phyloP scores from a whole-genome alignment of 2,113 vertebrate genomes.

The Gobius niger region DNA sequence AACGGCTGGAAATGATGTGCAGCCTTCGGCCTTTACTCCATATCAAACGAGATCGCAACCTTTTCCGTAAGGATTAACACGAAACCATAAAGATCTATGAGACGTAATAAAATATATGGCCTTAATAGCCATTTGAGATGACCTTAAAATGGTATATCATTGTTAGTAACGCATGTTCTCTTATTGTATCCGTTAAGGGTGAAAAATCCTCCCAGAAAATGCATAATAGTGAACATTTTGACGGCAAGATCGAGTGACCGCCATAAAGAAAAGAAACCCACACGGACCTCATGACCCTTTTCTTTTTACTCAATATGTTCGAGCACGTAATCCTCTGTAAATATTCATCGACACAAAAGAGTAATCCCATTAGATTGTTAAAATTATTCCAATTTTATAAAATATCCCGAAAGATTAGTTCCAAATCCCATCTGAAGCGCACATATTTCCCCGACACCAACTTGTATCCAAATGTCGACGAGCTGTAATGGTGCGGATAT shows the following conservation, averaged over 20 bases:
- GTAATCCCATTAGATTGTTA: constrained; percentile 8
- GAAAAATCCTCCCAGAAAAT: neutral
- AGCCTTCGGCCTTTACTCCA: neutral
- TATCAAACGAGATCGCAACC: neutral
- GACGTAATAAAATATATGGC: neutral
- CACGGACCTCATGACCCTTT: constrained; percentile 4
- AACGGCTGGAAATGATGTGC: neutral
- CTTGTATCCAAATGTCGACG: constrained; percentile 39
- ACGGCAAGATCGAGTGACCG: neutral
- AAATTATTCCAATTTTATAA: constrained; percentile 65
- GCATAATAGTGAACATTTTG: neutral
- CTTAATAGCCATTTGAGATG: neutral
- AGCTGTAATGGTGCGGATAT: constrained; percentile 31
- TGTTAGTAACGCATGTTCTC: neutral
- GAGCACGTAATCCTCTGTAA: neutral
- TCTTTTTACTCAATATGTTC: constrained; percentile 2
- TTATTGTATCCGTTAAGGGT: neutral
- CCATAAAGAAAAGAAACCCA: constrained; percentile 1
- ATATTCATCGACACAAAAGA: neutral
- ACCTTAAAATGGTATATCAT: neutral
- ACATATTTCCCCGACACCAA: constrained; percentile 20
- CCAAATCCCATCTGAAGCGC: constrained; percentile 54
- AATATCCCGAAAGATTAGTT: constrained; percentile 51
- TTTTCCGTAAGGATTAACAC: neutral
- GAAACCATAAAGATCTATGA: neutral